A percentile compares a stretch with the other conserved stretches of the same genome.
These are phyloP conservation scores for Saccostrea echinata DNA, from an alignment of 1,140 invertebrate genomes.

Conservation along the genomic window DNA sequence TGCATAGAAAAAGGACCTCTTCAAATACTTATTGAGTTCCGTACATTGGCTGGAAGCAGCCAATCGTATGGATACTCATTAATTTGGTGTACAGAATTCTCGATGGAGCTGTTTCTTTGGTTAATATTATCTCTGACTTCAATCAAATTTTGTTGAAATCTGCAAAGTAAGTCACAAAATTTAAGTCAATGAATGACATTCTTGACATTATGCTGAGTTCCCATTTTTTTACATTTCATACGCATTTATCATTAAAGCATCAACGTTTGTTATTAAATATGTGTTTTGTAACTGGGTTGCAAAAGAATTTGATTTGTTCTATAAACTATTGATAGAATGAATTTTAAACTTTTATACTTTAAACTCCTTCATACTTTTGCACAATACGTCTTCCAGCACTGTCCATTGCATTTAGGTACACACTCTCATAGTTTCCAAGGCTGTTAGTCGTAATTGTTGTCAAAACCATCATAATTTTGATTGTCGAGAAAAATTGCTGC, in stretches of 20 bases:
- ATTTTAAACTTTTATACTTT: no score
- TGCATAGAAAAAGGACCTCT: background rate
- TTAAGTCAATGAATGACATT: background rate
- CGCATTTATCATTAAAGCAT: no score
- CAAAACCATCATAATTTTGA: conserved; percentile 16
- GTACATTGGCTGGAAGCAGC: background rate
- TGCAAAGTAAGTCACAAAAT: background rate
- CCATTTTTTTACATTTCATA: no score
- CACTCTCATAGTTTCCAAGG: background rate
- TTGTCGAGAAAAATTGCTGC: conserved; percentile 74
- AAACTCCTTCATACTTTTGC: background rate
- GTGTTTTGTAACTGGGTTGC: no score
- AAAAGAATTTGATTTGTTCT: no score
- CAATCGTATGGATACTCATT: background rate
- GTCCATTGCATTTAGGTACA: background rate
- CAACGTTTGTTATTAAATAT: no score
- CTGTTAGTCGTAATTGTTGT: background rate
- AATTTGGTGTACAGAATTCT: background rate
- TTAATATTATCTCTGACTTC: background rate
- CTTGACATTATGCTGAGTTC: no score
- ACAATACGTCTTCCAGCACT: background rate
- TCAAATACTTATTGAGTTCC: conserved; percentile 13
- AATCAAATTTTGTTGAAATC: background rate
- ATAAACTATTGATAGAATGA: no score
- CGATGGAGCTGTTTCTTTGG: background rate